Conservation (phyloP, 2,888 invertebrate species). For the Elysia crispata region DNA sequence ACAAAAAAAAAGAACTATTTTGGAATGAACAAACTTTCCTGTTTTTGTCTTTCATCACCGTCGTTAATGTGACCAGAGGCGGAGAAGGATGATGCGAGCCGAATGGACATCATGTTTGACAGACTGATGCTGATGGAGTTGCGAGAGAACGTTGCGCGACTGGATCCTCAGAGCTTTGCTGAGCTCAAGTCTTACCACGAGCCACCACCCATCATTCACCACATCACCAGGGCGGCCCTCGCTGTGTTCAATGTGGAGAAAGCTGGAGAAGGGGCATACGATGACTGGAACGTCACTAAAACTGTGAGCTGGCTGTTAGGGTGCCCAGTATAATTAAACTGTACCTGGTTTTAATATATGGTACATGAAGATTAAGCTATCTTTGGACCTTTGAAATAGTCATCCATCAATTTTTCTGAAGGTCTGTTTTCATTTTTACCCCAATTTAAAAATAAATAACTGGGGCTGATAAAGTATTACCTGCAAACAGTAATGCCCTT, state of each 20-base stretch:
- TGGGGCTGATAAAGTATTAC: no score
- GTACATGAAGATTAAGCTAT: no score
- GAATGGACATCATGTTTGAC: conserved; percentile 77
- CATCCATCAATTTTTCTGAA: no score
- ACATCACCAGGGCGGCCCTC: conserved; percentile 72
- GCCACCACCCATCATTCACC: conserved; percentile 71
- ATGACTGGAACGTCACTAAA: conserved; percentile 73
- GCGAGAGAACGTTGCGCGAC: conserved; percentile 72
- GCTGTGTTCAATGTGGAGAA: conserved; percentile 72
- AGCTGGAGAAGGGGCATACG: conserved; percentile 69
- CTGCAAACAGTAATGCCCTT: no score
- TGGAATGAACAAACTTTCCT: no score
- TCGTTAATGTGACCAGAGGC: conserved; percentile 62
- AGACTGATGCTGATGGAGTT: conserved; percentile 76
- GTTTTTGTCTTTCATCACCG: no score
- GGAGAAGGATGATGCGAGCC: conserved; percentile 69
- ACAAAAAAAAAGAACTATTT: no score
- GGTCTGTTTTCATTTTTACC: no score
- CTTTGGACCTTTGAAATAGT: no score
- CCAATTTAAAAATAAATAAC: no score
- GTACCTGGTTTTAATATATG: no score
- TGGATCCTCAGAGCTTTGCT: conserved; percentile 74
- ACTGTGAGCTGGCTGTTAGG: conserved; percentile 62
- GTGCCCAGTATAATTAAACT: no score
- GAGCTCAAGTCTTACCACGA: conserved; percentile 75